These are phyloP conservation scores for Huso huso DNA, from an alignment of 2,797 vertebrate genomes.

Conservation along the genomic window DNA sequence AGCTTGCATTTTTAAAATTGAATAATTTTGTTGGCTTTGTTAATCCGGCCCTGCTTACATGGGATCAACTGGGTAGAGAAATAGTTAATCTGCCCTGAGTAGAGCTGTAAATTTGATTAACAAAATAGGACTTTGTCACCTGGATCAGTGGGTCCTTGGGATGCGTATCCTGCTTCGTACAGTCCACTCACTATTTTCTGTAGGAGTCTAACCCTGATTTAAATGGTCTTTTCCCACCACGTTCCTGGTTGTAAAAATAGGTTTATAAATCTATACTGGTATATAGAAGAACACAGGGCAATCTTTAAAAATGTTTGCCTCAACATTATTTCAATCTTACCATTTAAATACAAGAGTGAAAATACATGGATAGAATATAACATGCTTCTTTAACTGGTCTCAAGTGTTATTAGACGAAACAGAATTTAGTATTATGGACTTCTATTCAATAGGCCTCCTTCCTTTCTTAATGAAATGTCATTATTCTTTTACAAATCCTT, in stretches of 20 bases:
- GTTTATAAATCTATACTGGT: neutral
- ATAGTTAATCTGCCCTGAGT: too few species aligned
- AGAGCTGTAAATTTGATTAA: too few species aligned
- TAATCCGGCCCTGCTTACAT: too few species aligned
- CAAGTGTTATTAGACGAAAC: conserved; percentile 74
- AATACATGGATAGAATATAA: conserved; percentile 41
- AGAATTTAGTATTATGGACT: conserved; percentile 71
- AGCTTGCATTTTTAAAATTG: too few species aligned
- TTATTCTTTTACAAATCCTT: conserved; percentile 84
- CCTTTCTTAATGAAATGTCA: conserved; percentile 82
- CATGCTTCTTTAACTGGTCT: conserved; percentile 63
- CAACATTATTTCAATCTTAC: neutral
- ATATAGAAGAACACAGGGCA: neutral
- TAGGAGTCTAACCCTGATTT: neutral
- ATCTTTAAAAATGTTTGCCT: neutral
- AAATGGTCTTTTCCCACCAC: neutral
- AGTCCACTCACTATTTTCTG: too few species aligned
- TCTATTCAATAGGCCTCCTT: conserved; percentile 65
- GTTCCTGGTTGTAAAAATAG: neutral
- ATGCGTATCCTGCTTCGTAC: too few species aligned
- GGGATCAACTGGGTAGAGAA: too few species aligned
- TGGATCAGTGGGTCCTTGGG: too few species aligned
- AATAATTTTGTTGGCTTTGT: too few species aligned
- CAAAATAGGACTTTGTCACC: too few species aligned
- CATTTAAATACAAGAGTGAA: conserved; percentile 7